These are phyloP conservation scores for Pandemis corylana DNA, from an alignment of 2,888 invertebrate species.

Conservation along the genomic window DNA sequence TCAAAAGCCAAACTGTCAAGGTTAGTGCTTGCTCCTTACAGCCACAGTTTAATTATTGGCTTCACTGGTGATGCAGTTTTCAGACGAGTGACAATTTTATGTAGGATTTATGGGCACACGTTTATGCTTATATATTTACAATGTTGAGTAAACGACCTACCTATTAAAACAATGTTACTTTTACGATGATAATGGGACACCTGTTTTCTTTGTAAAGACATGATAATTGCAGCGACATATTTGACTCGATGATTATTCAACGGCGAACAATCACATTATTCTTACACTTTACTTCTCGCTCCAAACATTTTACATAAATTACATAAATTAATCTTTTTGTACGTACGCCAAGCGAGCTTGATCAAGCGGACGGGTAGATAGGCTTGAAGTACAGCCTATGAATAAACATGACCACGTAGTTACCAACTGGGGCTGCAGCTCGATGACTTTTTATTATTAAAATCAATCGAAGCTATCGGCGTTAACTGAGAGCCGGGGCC, in stretches of 20 bases:
- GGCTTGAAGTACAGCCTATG: constrained; percentile 41
- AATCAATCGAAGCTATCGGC: constrained; percentile 49
- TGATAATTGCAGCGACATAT: constrained; percentile 28
- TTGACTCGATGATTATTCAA: constrained; percentile 19
- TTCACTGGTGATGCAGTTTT: neutral
- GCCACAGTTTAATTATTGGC: neutral
- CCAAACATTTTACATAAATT: constrained; percentile 41
- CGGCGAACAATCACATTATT: constrained; percentile 16
- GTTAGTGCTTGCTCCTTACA: constrained; percentile 83
- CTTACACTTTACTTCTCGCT: constrained; percentile 33
- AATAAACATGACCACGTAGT: constrained; percentile 44
- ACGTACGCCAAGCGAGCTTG: constrained; percentile 21
- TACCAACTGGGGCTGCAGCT: constrained; percentile 38
- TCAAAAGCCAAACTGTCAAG: constrained; percentile 98
- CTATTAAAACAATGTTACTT: neutral
- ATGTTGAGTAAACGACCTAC: neutral
- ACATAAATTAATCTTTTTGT: constrained; percentile 41
- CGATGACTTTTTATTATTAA: constrained; percentile 45
- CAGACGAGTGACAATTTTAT: neutral
- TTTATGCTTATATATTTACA: neutral
- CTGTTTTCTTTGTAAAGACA: constrained; percentile 23
- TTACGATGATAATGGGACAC: constrained; percentile 1
- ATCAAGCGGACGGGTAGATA: constrained; percentile 48
- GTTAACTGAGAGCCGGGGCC: constrained; percentile 61
- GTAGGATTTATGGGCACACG: neutral